Percentiles rank a stretch among this genome's conserved stretches.
Evolutionary conservation across 2,888 invertebrate species (phyloP).

Genomic region (Cryptocephalus primarius): DNA sequence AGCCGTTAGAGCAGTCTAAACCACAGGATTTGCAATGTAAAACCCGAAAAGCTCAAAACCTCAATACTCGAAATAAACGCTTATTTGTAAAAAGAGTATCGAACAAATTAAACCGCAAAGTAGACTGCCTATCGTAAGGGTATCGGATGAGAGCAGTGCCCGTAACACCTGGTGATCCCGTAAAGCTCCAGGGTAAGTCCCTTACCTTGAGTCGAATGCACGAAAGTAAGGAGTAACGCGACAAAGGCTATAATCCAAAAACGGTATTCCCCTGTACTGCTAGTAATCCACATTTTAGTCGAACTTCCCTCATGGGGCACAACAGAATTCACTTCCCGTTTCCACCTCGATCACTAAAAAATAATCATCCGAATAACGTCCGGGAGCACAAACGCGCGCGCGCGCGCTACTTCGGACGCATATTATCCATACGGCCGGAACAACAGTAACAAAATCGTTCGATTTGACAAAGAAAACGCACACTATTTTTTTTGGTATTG

Average conservation of each 20-base stretch:
- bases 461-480: neutral
- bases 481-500: neutral
- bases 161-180: no score
- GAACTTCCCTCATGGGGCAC: constrained; percentile 37
- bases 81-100: no score
- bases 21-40: no score
- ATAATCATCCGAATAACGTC: neutral
- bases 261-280: constrained; percentile 50
- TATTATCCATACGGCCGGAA: constrained; percentile 12
- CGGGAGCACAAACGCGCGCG: neutral
- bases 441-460: neutral
- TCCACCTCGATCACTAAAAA: constrained; percentile 41
- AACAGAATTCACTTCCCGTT: constrained; percentile 22
- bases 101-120: no score
- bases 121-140: no score
- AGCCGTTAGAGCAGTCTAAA: no score
- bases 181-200: no score
- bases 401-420: constrained; percentile 26
- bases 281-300: constrained; percentile 55
- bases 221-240: constrained; percentile 39
- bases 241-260: constrained; percentile 53
- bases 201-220: constrained; percentile 50
- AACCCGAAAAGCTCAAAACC: no score
- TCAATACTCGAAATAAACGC: no score
- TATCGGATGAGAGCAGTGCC: no score